Evolutionary conservation across 2,113 vertebrate species (phyloP).

Genomic region (Arizona elegans): DNA sequence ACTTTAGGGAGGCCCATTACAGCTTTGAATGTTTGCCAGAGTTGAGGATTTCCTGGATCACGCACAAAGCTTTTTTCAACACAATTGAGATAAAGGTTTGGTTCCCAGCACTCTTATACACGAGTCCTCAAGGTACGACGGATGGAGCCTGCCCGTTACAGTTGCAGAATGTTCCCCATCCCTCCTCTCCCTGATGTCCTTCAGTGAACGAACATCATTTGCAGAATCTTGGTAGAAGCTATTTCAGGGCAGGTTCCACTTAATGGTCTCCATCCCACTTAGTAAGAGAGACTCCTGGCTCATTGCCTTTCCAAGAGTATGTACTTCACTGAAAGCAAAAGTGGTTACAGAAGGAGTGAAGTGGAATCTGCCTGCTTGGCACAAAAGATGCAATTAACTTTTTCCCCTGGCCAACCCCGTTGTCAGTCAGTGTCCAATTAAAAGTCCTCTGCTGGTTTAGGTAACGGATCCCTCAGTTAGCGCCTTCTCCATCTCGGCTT

Average conservation of each 20-base stretch:
- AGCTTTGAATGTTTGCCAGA: background rate
- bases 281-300: too few relatives aligned
- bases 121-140: too few relatives aligned
- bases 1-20: background rate
- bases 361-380: background rate
- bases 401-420: background rate
- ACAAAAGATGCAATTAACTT: background rate
- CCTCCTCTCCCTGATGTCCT: too few relatives aligned
- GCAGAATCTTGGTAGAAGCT: background rate
- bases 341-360: too few relatives aligned
- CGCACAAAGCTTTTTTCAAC: background rate
- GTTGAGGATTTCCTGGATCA: background rate
- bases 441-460: too few relatives aligned
- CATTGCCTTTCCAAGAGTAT: too few relatives aligned
- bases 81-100: background rate
- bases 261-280: background rate
- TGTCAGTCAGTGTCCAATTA: background rate
- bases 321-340: too few relatives aligned
- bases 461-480: too few relatives aligned
- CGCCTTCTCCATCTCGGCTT: too few relatives aligned
- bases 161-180: too few relatives aligned
- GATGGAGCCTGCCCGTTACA: too few relatives aligned
- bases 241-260: background rate
- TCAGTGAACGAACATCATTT: background rate
- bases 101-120: too few relatives aligned